phyloP scores from a whole-genome alignment of 2,888 invertebrate species.

The Ischnura elegans region DNA sequence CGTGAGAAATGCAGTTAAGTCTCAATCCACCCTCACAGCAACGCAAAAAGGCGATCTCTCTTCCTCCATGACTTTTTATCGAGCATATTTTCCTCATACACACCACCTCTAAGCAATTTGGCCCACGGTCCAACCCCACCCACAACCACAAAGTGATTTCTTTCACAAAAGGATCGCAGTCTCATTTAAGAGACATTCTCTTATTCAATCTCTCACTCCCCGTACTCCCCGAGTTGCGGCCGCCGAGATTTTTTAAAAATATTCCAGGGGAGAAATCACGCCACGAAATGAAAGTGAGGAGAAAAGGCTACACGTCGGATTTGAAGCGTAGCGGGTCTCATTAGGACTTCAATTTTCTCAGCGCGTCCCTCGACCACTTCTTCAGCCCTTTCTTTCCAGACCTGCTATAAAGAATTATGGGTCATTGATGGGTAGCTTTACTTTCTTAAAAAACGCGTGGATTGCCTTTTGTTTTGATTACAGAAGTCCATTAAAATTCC shows the following conservation, averaged over 20 bases:
- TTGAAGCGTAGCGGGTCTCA: constrained; percentile 14
- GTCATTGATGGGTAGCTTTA: background rate
- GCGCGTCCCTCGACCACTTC: background rate
- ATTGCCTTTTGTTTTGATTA: background rate
- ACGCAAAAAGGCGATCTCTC: background rate
- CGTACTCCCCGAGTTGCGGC: background rate
- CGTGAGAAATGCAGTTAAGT: background rate
- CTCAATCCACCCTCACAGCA: no score
- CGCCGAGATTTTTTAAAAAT: background rate
- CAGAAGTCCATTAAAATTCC: constrained; percentile 43
- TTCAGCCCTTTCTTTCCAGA: background rate
- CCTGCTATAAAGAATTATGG: background rate
- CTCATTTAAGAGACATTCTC: background rate
- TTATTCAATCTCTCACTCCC: background rate
- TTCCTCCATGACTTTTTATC: background rate
- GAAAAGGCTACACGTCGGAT: constrained; percentile 28
- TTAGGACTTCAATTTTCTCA: constrained; percentile 22
- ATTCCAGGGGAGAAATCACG: background rate
- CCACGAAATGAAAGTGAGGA: background rate
- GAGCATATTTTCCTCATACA: background rate
- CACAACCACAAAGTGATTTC: background rate
- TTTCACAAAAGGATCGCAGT: constrained; percentile 16
- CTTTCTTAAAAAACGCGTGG: background rate
- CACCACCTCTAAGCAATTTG: background rate
- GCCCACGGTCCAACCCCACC: background rate